Percentiles rank a stretch among this genome's conserved stretches.
phyloP scores from a whole-genome alignment of 2,888 invertebrate genomes.

The Stenotaenia linearis region DNA sequence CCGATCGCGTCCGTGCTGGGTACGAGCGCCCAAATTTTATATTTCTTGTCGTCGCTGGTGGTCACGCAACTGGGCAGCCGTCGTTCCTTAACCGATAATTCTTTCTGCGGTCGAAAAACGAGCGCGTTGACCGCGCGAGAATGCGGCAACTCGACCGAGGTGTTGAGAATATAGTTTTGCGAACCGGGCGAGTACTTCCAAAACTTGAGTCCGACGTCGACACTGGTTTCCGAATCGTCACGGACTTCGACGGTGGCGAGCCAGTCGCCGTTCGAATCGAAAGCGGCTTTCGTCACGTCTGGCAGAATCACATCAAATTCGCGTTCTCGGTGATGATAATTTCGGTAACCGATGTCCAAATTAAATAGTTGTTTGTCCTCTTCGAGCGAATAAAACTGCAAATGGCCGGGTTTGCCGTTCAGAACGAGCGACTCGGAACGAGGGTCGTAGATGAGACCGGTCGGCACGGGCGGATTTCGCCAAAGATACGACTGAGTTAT shows the following conservation, averaged over 20 bases:
- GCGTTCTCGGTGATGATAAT: constrained; percentile 31
- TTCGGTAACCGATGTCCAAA: constrained; percentile 33
- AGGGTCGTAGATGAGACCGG: constrained; percentile 45
- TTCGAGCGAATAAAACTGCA: constrained; percentile 51
- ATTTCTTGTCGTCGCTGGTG: constrained; percentile 61
- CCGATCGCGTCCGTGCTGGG: constrained; percentile 53
- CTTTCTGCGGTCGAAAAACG: constrained; percentile 57
- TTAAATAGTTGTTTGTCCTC: constrained; percentile 57
- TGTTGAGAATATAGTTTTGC: constrained; percentile 62
- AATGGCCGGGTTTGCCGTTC: constrained; percentile 48
- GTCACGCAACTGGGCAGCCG: constrained; percentile 55
- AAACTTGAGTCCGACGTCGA: constrained; percentile 67
- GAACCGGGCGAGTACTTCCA: constrained; percentile 55
- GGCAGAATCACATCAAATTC: neutral
- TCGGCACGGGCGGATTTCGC: constrained; percentile 41
- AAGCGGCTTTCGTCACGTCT: constrained; percentile 62
- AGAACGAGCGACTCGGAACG: constrained; percentile 47
- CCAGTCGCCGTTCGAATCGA: constrained; percentile 64
- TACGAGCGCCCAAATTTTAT: constrained; percentile 64
- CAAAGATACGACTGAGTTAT: constrained; percentile 57
- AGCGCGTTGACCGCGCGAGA: constrained; percentile 57
- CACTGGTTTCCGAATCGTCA: constrained; percentile 55
- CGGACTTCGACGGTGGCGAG: constrained; percentile 58
- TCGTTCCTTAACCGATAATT: too few species aligned
- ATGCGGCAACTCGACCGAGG: constrained; percentile 67